Percentiles rank a stretch among this genome's conserved stretches.
phyloP scores from a whole-genome alignment of 2,888 invertebrate species.

The Ischnura elegans region DNA sequence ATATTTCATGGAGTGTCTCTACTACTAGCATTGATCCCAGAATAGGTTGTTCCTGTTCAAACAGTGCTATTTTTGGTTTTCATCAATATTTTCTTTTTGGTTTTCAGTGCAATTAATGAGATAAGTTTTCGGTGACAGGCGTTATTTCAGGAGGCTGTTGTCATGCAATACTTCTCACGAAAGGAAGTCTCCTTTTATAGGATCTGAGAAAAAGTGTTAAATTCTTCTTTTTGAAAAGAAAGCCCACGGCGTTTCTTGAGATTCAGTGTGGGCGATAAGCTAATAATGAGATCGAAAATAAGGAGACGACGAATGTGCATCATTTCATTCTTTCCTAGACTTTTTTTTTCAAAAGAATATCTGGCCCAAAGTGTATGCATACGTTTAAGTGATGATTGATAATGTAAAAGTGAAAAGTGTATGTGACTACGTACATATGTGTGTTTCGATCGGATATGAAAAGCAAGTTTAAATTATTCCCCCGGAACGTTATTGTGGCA shows the following conservation, averaged over 20 bases:
- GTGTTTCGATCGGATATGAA: too few relatives aligned
- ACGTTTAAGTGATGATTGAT: too few relatives aligned
- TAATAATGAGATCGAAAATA: conserved; percentile 6
- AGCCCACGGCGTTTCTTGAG: not conserved
- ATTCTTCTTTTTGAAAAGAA: not conserved
- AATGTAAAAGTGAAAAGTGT: too few relatives aligned
- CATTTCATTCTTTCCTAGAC: too few relatives aligned
- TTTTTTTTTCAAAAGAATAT: too few relatives aligned
- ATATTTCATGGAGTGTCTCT: not conserved
- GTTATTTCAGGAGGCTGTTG: not conserved
- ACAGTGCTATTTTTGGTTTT: not conserved
- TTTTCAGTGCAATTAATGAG: not conserved
- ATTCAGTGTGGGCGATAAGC: not conserved
- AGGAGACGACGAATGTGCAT: not conserved
- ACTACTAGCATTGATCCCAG: not conserved
- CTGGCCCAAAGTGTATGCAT: too few relatives aligned
- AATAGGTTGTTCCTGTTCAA: not conserved
- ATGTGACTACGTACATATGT: too few relatives aligned
- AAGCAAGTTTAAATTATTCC: too few relatives aligned
- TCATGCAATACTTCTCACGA: not conserved
- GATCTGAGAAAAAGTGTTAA: not conserved
- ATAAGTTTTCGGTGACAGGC: not conserved
- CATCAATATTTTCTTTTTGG: too few relatives aligned
- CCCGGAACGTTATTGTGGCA: too few relatives aligned
- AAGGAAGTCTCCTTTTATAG: not conserved